Evolutionary conservation across 2,888 invertebrate genomes (phyloP).

Genomic region (Leucoptera coffeella): DNA sequence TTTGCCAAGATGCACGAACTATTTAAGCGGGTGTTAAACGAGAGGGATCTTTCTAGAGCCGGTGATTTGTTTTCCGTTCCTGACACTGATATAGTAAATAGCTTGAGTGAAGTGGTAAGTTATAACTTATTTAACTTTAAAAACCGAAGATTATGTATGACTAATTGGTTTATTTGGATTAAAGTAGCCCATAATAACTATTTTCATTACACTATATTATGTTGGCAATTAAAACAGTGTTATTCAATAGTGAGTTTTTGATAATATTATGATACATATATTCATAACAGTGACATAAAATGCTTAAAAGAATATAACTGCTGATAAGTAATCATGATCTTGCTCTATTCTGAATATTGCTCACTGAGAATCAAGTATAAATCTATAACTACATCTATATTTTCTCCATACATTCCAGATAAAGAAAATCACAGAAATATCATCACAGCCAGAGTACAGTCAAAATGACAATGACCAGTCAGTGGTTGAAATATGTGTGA

Average conservation of each 20-base stretch:
- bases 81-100: slow-evolving; percentile 80
- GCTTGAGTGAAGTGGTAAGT: slow-evolving; percentile 76
- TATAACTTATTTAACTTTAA: slow-evolving; percentile 9
- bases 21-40: slow-evolving; percentile 82
- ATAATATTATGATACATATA: too few relatives aligned
- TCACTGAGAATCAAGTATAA: too few relatives aligned
- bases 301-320: too few relatives aligned
- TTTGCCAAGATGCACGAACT: slow-evolving; percentile 80
- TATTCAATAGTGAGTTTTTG: too few relatives aligned
- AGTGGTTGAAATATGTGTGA: slow-evolving; percentile 91
- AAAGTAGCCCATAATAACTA: too few relatives aligned
- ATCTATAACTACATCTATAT: background rate
- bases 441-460: slow-evolving; percentile 75
- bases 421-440: slow-evolving; percentile 72
- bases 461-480: slow-evolving; percentile 89
- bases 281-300: too few relatives aligned
- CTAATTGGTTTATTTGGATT: too few relatives aligned
- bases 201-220: too few relatives aligned
- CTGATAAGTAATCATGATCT: too few relatives aligned
- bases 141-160: too few relatives aligned
- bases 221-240: too few relatives aligned
- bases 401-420: slow-evolving; percentile 30
- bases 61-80: slow-evolving; percentile 87
- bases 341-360: too few relatives aligned
- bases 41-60: slow-evolving; percentile 84